These are phyloP conservation scores for Stichodactyla mertensii DNA, from an alignment of 64 coral and sea anemone species.

Conservation along the genomic window DNA sequence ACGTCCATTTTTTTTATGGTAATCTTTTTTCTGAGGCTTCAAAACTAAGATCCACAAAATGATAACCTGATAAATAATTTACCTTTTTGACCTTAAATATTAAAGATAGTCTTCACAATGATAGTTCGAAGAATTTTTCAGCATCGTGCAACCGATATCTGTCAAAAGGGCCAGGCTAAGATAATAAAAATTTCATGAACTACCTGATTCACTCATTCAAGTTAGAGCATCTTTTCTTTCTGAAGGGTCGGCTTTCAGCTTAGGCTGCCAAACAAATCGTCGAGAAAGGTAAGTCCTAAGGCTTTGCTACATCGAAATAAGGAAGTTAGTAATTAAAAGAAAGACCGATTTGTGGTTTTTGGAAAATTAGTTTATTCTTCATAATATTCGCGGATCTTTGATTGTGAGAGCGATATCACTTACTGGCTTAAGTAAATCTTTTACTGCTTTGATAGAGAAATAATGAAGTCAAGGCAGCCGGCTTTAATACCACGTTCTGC, in stretches of 20 bases:
- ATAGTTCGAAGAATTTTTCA: background rate
- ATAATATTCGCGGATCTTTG: background rate
- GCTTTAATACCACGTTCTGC: no score
- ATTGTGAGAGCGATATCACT: background rate
- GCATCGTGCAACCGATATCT: background rate
- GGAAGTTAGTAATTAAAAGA: no score
- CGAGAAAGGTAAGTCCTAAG: background rate
- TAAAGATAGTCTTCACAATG: background rate
- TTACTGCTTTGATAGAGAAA: background rate
- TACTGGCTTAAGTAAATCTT: no score
- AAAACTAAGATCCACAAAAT: background rate
- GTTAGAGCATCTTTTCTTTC: background rate
- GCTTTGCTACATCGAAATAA: no score
- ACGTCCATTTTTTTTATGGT: background rate
- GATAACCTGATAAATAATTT: background rate
- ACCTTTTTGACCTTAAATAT: background rate
- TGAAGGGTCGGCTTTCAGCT: background rate
- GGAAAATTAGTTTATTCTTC: background rate
- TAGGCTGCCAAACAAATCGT: background rate
- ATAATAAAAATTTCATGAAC: background rate
- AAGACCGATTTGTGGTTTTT: no score
- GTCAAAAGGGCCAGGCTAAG: background rate
- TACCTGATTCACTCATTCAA: background rate
- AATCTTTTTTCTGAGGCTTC: background rate
- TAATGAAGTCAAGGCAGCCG: background rate